Conservation (phyloP, 2,888 invertebrate species). For the Prosopocoilus inquinatus region DNA sequence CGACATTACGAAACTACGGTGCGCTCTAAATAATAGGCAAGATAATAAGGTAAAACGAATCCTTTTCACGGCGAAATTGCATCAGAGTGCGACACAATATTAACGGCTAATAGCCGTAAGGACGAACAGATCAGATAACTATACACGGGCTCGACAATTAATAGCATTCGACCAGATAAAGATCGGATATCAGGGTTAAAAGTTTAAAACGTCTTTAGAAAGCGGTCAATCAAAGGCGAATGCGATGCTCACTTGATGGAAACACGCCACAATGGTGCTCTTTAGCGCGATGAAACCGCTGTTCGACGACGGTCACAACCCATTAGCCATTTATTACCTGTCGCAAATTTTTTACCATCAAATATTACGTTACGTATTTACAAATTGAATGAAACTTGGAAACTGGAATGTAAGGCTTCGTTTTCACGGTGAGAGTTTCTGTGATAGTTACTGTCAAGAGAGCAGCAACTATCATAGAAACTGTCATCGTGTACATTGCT, state of each 20-base stretch:
- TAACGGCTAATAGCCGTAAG: conserved; percentile 18
- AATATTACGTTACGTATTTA: too few relatives aligned
- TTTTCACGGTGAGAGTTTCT: too few relatives aligned
- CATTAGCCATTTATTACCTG: background rate
- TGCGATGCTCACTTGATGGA: conserved; percentile 27
- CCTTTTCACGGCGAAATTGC: background rate
- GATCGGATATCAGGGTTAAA: conserved; percentile 22
- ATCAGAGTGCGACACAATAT: conserved; percentile 11
- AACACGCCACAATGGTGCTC: background rate
- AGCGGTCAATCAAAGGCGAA: conserved; percentile 42
- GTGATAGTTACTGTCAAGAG: too few relatives aligned
- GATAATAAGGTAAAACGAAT: conserved; percentile 7
- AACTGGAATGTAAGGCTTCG: too few relatives aligned
- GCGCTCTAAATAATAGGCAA: background rate
- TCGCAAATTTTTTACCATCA: too few relatives aligned
- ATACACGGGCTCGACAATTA: conserved; percentile 17
- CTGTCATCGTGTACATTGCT: too few relatives aligned
- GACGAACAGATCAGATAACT: conserved; percentile 20
- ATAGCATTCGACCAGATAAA: conserved; percentile 20
- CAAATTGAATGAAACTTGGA: too few relatives aligned
- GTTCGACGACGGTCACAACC: background rate
- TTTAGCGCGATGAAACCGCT: background rate
- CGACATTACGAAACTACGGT: background rate
- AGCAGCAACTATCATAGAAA: too few relatives aligned
- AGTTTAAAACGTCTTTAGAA: conserved; percentile 48